Evolutionary conservation across 2,797 vertebrate genomes (phyloP), one percentile per base, ranked within the genome.

Genomic region (Anguilla pacifica): DNA sequence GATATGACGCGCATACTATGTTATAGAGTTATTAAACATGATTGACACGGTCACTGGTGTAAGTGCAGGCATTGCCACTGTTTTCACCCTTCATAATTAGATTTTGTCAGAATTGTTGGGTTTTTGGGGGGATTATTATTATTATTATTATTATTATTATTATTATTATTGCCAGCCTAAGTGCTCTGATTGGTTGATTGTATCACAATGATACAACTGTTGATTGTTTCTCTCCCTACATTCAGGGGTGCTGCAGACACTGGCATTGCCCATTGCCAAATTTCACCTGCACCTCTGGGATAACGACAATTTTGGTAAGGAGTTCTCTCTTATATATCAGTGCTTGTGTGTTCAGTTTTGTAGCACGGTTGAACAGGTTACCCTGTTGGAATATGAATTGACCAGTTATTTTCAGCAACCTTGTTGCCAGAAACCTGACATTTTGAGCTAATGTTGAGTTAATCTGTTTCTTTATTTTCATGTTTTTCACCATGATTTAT

Each of bases 271-370:
- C 0, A 95, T 97, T 0, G 96, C 98, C 87, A 98, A 98, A 91
- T 99, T 97, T 90, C 95, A 97, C 92, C 95, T 97, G 86, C 98
- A 98, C 91, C 97, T 95, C 92, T 99, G 98, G 98, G 98, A 97
- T 89, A 97, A 97, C 88, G 98, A 99, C 92, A 99, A 97, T 92
- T 99, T 99, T 81, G 98, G 98, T 99, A 96, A 97, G 94, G 6
- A n/a, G 0, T 0, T 19, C 46, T 28, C 9, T 77, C 11, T 13
- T 51, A 0, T 55, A 64, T 57, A 55, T 51, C 59, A 35, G 6
- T 6, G 35, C 53, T 53, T 82, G n/a, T 31, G n/a, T 28, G 5
- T 28, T 28, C 6, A 28, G 10, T 70, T 70, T 70, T 10, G n/a
- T n/a, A 28, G n/a, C 9, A 28, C 6, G 10, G 11, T 17, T 31